Evolutionary conservation across 2,113 vertebrate genomes (phyloP), one percentile per base, ranked within the genome.

Genomic region (Triplophysa tibetana): DNA sequence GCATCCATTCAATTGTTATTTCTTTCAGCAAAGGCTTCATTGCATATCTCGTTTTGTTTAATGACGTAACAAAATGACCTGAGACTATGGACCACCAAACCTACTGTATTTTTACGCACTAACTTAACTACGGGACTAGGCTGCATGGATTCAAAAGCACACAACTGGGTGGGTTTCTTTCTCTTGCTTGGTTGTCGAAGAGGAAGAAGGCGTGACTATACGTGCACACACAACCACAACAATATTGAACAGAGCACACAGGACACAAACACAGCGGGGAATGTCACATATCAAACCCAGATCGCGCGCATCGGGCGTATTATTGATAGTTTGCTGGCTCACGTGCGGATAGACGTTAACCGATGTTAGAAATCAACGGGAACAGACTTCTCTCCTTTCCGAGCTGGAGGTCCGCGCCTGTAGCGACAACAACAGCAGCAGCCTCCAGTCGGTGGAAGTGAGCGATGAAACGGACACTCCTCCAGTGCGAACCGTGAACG

Each of bases 261-360:
- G 54, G 43, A 45, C 43, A 11, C 8, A 45, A 45, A 45, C 50
- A 52, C 50, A 21, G 8, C 54, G 54, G 21, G 84, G 81, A 92
- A 90, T 93, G 91, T 92, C 91, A 89, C 88, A 89, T 90, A 89
- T 89, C 85, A 88, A 90, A 81, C 72, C 85, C 80, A 85, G 83
- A 88, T 87, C 56, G 86, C 84, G 86, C 84, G 54, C 74, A 54
- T 76, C 72, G 86, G 38, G 84, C 50, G 77, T 81, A 81, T 85
- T 85, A 85, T 82, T 85, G 89, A 89, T 90, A 88, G 79, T 70
- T 72, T 52, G 43, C 13, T 67, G 64, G 62, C 13, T 70, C n/a
- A 48, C 21, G 11, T 24, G 8, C 17, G 56, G 45, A 56, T 2
- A 68, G 1, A 78, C 56, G 8, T 23, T 11, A 52, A 14, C 63